Percentiles rank a stretch among this genome's conserved stretches.
Evolutionary conservation across 2,797 vertebrate genomes (phyloP).

Genomic region (Morus bassanus): DNA sequence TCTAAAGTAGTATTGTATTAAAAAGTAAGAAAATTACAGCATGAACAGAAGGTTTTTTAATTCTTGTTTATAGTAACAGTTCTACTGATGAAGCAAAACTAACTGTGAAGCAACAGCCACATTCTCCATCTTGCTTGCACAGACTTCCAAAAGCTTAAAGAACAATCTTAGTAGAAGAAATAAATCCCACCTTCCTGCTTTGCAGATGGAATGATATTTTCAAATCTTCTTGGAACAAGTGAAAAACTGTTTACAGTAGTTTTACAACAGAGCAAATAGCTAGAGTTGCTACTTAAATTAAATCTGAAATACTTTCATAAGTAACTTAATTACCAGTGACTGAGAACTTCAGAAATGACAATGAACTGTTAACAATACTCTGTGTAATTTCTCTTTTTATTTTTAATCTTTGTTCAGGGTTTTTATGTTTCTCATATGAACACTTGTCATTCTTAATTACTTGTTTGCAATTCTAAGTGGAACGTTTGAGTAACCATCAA

Average conservation of each 20-base stretch:
- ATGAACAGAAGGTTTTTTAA: not conserved
- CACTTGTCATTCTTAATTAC: slow-evolving; percentile 1
- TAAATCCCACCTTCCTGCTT: not conserved
- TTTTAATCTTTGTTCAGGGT: not conserved
- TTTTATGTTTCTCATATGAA: slow-evolving; percentile 5
- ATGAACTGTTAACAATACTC: not conserved
- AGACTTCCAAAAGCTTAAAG: not conserved
- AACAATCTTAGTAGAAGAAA: not conserved
- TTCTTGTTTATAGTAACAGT: not conserved
- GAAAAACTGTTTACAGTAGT: not conserved
- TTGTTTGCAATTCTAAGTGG: not conserved
- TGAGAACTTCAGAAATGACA: not conserved
- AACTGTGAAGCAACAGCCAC: not conserved
- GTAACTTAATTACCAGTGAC: not conserved
- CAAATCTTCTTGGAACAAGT: not conserved
- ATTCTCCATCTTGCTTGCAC: not conserved
- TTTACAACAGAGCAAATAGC: not conserved
- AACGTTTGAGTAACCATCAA: not conserved
- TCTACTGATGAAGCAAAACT: not conserved
- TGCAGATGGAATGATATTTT: not conserved
- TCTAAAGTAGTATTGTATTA: not conserved
- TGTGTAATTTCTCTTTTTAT: not conserved
- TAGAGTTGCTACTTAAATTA: not conserved
- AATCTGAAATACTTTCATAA: not conserved
- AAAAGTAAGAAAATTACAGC: not conserved